Conservation (phyloP, 2,113 vertebrate species). For the Lutjanus erythropterus region DNA sequence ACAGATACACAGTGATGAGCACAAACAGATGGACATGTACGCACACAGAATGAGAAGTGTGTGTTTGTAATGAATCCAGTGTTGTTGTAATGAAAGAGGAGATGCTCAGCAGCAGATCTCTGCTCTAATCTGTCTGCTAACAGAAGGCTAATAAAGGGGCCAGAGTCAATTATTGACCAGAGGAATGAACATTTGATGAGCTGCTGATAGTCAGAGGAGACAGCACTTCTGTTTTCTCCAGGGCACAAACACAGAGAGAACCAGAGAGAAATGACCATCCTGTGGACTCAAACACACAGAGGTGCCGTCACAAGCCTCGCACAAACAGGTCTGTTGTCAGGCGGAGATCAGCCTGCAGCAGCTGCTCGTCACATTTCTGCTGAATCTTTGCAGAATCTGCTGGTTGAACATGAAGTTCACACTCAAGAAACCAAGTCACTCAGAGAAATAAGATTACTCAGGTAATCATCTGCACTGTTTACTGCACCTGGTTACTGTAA, state of each 20-base stretch:
- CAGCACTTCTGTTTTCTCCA: not conserved
- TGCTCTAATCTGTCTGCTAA: conserved; percentile 46
- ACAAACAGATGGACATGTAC: too few species aligned
- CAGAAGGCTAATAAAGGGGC: conserved; percentile 51
- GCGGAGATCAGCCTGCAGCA: not conserved
- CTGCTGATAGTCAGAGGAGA: not conserved
- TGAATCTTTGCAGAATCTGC: not conserved
- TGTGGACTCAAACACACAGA: not conserved
- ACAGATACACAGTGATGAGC: conserved; percentile 26
- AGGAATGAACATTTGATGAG: conserved; percentile 57
- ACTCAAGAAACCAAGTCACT: not conserved
- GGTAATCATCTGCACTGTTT: too few species aligned
- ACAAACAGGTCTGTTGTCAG: too few species aligned
- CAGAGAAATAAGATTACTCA: too few species aligned
- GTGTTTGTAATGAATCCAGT: conserved; percentile 16
- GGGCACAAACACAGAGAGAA: not conserved
- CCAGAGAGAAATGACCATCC: not conserved
- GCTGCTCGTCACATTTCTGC: not conserved
- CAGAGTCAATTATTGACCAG: conserved; percentile 50
- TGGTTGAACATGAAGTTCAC: not conserved
- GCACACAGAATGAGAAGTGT: too few species aligned
- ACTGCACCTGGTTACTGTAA: too few species aligned
- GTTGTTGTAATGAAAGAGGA: conserved; percentile 49
- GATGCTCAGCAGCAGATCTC: conserved; percentile 31
- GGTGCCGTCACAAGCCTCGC: not conserved